Percentiles rank a stretch among this genome's conserved stretches.
Conservation (phyloP, 2,113 vertebrate genomes). For the Anolis carolinensis region DNA sequence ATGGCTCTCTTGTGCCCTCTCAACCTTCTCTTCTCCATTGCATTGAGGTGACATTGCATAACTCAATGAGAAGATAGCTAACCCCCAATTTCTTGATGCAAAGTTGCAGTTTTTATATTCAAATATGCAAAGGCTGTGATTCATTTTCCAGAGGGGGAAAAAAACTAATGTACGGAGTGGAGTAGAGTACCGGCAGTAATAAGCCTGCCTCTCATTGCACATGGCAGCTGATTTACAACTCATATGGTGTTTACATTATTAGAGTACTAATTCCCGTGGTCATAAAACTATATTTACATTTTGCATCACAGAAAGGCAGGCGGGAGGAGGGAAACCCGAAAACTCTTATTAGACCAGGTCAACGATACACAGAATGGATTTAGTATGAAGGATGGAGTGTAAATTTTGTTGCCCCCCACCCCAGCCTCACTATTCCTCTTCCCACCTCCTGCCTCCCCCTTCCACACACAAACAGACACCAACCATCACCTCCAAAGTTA, state of each 20-base stretch:
- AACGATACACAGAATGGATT: conserved; percentile 56
- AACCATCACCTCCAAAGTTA: conserved; percentile 65
- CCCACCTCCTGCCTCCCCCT: neutral
- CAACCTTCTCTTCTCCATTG: no score
- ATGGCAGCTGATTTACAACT: conserved; percentile 67
- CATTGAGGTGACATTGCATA: neutral
- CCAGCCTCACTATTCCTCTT: no score
- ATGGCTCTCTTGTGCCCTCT: no score
- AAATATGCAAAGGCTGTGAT: neutral
- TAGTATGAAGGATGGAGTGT: neutral
- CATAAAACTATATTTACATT: conserved; percentile 63
- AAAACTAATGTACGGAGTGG: neutral
- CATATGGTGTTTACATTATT: conserved; percentile 63
- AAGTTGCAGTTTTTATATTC: neutral
- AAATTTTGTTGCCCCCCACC: conserved; percentile 45
- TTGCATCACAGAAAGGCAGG: conserved; percentile 31
- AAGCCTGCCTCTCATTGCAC: neutral
- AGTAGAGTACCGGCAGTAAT: conserved; percentile 29
- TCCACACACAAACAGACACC: neutral
- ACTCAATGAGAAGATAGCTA: neutral
- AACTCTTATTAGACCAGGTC: conserved; percentile 64
- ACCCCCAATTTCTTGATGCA: neutral
- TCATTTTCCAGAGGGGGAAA: neutral
- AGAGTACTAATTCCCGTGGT: conserved; percentile 67
- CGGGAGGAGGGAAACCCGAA: neutral